Evolutionary conservation across 2,113 vertebrate species (phyloP), one percentile per base, ranked within the genome.

Genomic region (Pelecanoides urinatrix): DNA sequence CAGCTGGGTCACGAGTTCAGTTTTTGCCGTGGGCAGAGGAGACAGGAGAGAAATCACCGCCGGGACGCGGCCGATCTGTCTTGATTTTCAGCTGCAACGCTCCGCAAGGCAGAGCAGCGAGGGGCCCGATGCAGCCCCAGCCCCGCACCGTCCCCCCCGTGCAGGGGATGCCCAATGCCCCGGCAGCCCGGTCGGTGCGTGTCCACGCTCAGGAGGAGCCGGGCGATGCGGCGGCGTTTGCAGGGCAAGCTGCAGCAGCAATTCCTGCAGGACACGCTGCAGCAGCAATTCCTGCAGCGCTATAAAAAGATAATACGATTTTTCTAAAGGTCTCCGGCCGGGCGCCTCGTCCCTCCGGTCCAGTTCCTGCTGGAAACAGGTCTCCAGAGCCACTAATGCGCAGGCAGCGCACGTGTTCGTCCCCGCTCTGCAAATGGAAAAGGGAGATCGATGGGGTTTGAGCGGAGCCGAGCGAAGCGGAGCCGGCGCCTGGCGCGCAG

Each of bases 1-100:
- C 91, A 96, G 80, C 86, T 97, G 91, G 94, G 96, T 95, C 96
- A 94, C 86, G 92, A 97, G 94, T 94, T 95, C 92, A 95, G 86
- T 12, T 86, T 90, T 91, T 56, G 91, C 94, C 61, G 1, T 7
- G 8, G 86, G 94, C 96, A 73, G 66, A 92, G 74, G 65, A 91
- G 82, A 68, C 36, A 0, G 88, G 79, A 86, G 17, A 53, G 79
- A 62, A 82, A 95, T 86, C 94, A 13, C 45, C 42, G 92, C 58
- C 71, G 63, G 71, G 86, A 86, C 11, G 59, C 1, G 10, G n/a
- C 75, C 13, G 3, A 9, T 76, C 59, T 73, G 90, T 16, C 25
- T 56, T 19, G 82, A 25, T 76, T 7, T 7, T 38, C 4, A 4
- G 65, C 65, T 29, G 66, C 70, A 50, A 34, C 21, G 6, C 21